Conservation (phyloP, 2,888 invertebrate species). For the Chalcosyrphus nemorum region DNA sequence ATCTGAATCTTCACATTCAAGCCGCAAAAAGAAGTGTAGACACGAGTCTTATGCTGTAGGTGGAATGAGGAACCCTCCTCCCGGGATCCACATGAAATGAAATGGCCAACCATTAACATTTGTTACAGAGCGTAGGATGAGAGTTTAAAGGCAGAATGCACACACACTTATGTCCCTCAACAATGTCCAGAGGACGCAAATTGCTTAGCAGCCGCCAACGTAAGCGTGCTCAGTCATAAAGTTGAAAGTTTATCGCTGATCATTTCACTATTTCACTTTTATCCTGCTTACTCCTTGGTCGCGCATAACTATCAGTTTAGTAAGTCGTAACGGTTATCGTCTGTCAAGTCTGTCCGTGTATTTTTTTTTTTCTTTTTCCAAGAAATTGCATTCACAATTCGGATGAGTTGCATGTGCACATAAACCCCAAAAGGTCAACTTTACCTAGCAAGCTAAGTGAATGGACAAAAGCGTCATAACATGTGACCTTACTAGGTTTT, state of each 20-base stretch:
- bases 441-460: constrained; percentile 10
- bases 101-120: constrained; percentile 56
- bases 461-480: constrained; percentile 9
- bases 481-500: constrained; percentile 42
- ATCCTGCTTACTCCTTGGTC: constrained; percentile 42
- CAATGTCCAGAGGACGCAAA: constrained; percentile 42
- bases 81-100: constrained; percentile 35
- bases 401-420: constrained; percentile 14
- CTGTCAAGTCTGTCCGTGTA: constrained; percentile 25
- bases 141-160: constrained; percentile 36
- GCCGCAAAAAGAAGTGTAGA: not conserved
- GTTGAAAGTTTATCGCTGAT: constrained; percentile 68
- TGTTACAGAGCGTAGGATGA: constrained; percentile 57
- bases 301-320: constrained; percentile 60
- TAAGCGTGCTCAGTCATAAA: constrained; percentile 63
- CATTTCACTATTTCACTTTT: constrained; percentile 70
- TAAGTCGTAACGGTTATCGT: constrained; percentile 57
- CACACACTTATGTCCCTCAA: constrained; percentile 27
- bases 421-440: constrained; percentile 47
- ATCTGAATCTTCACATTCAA: constrained; percentile 45
- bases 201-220: constrained; percentile 24
- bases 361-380: constrained; percentile 31
- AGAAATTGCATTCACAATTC: constrained; percentile 56
- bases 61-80: constrained; percentile 51
- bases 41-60: constrained; percentile 25